A percentile compares a stretch with the other conserved stretches of the same genome.
Conservation (phyloP, 2,113 vertebrate genomes). For the Elanoides forficatus region DNA sequence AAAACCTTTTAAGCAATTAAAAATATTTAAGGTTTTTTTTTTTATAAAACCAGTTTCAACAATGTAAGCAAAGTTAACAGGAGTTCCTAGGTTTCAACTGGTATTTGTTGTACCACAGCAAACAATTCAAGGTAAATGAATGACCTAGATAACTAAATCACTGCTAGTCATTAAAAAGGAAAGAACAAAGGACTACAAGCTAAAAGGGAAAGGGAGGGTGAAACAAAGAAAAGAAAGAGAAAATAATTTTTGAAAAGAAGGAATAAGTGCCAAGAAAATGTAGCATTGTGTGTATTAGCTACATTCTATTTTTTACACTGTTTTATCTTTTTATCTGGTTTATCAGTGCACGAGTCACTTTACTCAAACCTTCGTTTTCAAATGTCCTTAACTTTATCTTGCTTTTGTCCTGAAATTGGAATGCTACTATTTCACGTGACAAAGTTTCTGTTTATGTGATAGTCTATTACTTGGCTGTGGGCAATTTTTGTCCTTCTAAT, state of each 20-base stretch:
- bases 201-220: background rate
- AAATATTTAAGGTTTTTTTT: background rate
- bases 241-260: background rate
- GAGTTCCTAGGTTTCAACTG: background rate
- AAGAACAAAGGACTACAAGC: constrained; percentile 28
- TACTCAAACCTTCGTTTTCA: constrained; percentile 40
- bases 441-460: constrained; percentile 35
- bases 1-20: background rate
- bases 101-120: constrained; percentile 1
- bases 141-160: constrained; percentile 56
- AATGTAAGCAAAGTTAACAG: background rate
- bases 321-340: constrained; percentile 40
- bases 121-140: constrained; percentile 49
- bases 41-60: background rate
- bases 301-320: background rate
- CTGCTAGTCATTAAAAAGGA: constrained; percentile 27
- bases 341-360: constrained; percentile 29
- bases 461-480: constrained; percentile 32
- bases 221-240: constrained; percentile 11
- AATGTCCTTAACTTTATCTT: constrained; percentile 59
- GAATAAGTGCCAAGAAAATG: background rate
- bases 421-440: constrained; percentile 20
- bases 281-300: background rate
- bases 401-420: constrained; percentile 46
- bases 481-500: constrained; percentile 52